phyloP scores from a whole-genome alignment of 2,113 vertebrate species.

The Myocastor coypus region DNA sequence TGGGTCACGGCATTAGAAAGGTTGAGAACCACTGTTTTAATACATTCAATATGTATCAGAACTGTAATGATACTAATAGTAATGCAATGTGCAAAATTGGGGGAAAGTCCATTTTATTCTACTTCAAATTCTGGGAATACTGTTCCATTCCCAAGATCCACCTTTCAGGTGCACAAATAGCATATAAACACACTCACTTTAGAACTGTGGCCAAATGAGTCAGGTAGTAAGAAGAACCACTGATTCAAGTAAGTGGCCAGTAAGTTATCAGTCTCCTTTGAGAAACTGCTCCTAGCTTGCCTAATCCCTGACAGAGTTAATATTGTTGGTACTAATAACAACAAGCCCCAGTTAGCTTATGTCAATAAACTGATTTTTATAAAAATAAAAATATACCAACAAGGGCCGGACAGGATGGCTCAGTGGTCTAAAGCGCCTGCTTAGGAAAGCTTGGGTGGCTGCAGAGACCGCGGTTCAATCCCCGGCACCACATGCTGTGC shows the following conservation, averaged over 20 bases:
- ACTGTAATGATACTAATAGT: not conserved
- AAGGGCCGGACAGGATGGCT: too few relatives aligned
- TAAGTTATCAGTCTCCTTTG: not conserved
- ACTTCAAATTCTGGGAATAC: conserved; percentile 46
- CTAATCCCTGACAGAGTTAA: not conserved
- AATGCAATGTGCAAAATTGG: conserved; percentile 32
- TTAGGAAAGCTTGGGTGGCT: too few relatives aligned
- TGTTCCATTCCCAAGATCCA: not conserved
- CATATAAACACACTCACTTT: conserved; percentile 4
- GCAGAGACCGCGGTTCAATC: too few relatives aligned
- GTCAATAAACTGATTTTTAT: too few relatives aligned
- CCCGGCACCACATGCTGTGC: too few relatives aligned
- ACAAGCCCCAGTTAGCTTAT: not conserved
- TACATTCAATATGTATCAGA: not conserved
- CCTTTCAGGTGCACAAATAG: not conserved
- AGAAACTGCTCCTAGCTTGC: not conserved
- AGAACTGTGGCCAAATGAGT: not conserved
- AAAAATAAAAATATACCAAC: too few relatives aligned
- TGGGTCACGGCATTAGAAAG: too few relatives aligned
- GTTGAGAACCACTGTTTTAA: too few relatives aligned
- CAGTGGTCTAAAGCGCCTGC: too few relatives aligned
- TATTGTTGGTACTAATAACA: not conserved
- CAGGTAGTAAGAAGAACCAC: not conserved
- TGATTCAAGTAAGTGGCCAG: not conserved
- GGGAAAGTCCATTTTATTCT: not conserved